These are phyloP conservation scores for Drepanosiphum platanoidis DNA, from an alignment of 2,888 invertebrate species.

Conservation along the genomic window DNA sequence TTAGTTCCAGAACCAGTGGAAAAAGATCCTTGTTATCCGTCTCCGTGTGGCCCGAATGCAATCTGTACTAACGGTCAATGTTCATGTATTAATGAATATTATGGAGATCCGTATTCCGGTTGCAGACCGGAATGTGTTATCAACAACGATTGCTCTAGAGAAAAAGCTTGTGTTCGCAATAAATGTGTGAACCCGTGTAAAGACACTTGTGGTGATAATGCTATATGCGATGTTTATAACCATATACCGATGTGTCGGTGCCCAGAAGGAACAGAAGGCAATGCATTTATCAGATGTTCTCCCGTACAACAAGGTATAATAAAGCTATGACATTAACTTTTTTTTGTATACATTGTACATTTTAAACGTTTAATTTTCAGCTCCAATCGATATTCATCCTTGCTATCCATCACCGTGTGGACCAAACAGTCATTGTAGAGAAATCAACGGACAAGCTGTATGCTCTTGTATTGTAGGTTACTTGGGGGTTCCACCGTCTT, in stretches of 20 bases:
- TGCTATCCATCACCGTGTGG: conserved; percentile 88
- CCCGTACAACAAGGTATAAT: conserved; percentile 59
- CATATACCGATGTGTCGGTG: conserved; percentile 84
- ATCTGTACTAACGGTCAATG: conserved; percentile 74
- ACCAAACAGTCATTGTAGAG: conserved; percentile 85
- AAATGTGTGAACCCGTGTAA: conserved; percentile 74
- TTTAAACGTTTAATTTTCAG: conserved; percentile 51
- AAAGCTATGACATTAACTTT: no score
- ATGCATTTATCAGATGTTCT: conserved; percentile 71
- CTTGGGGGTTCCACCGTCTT: conserved; percentile 77
- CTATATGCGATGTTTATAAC: conserved; percentile 71
- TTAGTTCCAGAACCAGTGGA: conserved; percentile 65
- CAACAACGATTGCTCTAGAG: conserved; percentile 76
- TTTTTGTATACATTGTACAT: background rate
- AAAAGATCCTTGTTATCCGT: conserved; percentile 78
- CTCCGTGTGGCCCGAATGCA: conserved; percentile 75
- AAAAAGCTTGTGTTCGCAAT: conserved; percentile 78
- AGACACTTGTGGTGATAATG: conserved; percentile 75
- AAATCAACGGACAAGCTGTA: conserved; percentile 81
- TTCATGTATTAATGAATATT: conserved; percentile 77
- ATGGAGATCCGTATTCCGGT: conserved; percentile 78
- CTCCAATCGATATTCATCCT: conserved; percentile 72
- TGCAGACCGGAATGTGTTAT: conserved; percentile 83
- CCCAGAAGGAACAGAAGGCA: conserved; percentile 73
- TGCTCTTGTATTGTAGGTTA: conserved; percentile 81